These are phyloP conservation scores for Ophraella communa DNA, from an alignment of 2,888 invertebrate genomes.

Conservation along the genomic window DNA sequence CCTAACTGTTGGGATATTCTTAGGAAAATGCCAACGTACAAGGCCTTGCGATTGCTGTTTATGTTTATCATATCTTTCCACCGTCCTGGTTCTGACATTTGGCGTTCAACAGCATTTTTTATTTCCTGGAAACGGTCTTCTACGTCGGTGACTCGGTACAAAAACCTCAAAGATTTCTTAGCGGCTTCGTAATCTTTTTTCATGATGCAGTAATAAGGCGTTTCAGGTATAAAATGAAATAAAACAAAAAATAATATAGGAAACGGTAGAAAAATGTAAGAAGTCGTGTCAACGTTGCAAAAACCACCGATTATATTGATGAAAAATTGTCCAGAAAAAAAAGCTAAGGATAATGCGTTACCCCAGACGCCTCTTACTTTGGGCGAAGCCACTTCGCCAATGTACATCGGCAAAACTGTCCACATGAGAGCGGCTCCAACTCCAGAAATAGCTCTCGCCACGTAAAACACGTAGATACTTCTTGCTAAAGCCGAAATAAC, in stretches of 20 bases:
- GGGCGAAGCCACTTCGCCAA: conserved; percentile 5
- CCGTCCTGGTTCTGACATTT: conserved; percentile 45
- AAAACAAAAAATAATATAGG: conserved; percentile 65
- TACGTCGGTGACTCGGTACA: not conserved
- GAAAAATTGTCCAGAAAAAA: conserved; percentile 2
- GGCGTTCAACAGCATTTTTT: not conserved
- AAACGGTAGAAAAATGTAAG: conserved; percentile 64
- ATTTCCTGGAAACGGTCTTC: not conserved
- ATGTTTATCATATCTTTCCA: conserved; percentile 47
- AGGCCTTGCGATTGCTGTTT: conserved; percentile 44
- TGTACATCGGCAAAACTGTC: conserved; percentile 26
- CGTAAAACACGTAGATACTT: conserved; percentile 21
- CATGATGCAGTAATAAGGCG: conserved; percentile 47
- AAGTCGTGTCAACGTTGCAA: conserved; percentile 62
- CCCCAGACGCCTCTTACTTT: not conserved
- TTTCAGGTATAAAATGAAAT: conserved; percentile 68
- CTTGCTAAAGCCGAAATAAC: conserved; percentile 29
- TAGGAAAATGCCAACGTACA: conserved; percentile 44
- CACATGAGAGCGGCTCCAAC: conserved; percentile 27
- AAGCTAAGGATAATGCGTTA: not conserved
- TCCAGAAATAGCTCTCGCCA: conserved; percentile 25
- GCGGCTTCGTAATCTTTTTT: conserved; percentile 41
- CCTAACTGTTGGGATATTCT: conserved; percentile 48
- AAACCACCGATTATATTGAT: conserved; percentile 60
- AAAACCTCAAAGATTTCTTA: not conserved